Evolutionary conservation across 2,797 vertebrate species (phyloP), one percentile per base, ranked within the genome.

Genomic region (Serranus cabrilla): DNA sequence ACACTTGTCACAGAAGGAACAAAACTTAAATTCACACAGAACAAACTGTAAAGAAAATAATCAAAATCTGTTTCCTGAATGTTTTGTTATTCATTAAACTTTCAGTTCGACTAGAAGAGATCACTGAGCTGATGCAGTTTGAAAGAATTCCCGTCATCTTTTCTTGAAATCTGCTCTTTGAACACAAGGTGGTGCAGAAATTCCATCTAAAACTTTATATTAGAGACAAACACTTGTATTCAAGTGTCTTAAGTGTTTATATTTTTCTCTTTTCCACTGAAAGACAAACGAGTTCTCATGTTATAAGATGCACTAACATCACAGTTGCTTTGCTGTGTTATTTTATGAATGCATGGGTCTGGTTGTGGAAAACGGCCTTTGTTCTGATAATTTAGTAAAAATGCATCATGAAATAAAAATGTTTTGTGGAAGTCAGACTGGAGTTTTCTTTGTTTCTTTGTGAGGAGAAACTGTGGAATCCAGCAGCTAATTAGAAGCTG

Each of bases 111-210:
- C n/a, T n/a, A n/a, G n/a, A n/a, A 14, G 56, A 7, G 0, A 13
- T 47, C 18, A 16, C 37, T 34, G 7, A 42, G 8, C 23, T 31
- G 27, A 31, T 31, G 3, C 6, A 31, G 27, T 31, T 31, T 31
- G 3, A 31, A 6, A 31, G 27, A 31, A 31, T 31, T 31, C 27
- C 27, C 3, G 27, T 31, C 27, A 31, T 34, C 34, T 34, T 34
- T 34, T 34, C 34, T 34, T 34, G 34, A 23, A 25, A 11, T 59
- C 5, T 64, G 25, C 55, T 54, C 0, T 69, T 64, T 69, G 27
- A 83, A 60, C 92, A 86, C 83, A 52, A 90, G 92, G 61, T 75
- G 92, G 91, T 2, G 83, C 75, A 70, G 18, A 7, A 4, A 60
- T 42, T 58, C 78, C 68, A 57, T 57, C 6, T 20, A 23, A 9